Base-by-base conservation (phyloP, 2,888 invertebrate genomes). In the Sipha maydis region DNA sequence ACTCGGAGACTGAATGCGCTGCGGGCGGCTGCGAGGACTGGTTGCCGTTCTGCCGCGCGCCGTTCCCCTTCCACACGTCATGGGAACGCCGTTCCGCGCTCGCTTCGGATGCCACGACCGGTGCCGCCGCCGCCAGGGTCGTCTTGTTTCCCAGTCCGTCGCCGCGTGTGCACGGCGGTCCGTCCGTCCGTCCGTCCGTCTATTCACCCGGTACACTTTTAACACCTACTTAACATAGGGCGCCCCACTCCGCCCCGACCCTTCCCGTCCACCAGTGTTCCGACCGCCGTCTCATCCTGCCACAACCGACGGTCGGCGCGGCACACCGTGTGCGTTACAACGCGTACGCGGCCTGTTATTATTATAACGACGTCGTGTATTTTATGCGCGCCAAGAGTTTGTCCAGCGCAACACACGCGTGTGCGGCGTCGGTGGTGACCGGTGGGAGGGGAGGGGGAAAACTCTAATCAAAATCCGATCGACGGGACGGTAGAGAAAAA, bases 201-300 rank as follows among this genome's bases (percentile, higher is more conserved):
- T 54, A 17, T 85, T 78, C 88, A 25, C 79, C 88, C 88, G 82
- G 82, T 76, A 88, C 88, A 88, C 80, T 88, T 88, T 82, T 88
- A 88, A 88, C 88, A 88, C 88, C 88, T 88, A 88, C 88, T 88
- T 88, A 88, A 88, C 88, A 67, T 48, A 75, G 84, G 61, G 41
- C 84, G 84, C 38, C 38, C 56, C 76, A 25, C 38, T 0, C 54
- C 61, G 14, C 21, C 41, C 25, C 21, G 3, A 8, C 0, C n/a
- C 41, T 19, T 9, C 25, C 2, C 34, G 3, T 41, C 34, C 71
- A 0, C 14, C 48, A 11, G 25, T n/a, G n/a, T n/a, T 54, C 38
- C 17, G 9, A 11, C 41, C 5, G 19, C 21, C 25, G 19, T 25
- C 31, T 56, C 31, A 48, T 48, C 31, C 56, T 21, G 54, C 14